Evolutionary conservation across 2,888 invertebrate species (phyloP).

Genomic region (Dromius quadrimaculatus): DNA sequence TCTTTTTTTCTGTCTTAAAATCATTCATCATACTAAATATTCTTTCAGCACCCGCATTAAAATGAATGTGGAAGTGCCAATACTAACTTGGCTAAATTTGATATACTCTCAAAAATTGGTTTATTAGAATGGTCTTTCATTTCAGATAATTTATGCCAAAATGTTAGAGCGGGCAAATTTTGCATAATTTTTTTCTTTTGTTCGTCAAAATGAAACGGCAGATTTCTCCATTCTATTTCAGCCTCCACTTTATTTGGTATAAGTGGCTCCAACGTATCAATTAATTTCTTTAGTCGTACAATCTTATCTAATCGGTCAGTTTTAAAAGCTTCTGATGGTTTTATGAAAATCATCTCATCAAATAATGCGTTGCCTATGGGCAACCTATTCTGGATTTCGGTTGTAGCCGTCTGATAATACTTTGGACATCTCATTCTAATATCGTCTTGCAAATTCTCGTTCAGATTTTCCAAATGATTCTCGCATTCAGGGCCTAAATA

Average conservation of each 20-base stretch:
- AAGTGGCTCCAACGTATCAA: neutral
- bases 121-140: neutral
- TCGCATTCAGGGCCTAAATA: slow-evolving; percentile 12
- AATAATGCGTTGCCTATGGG: neutral
- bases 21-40: neutral
- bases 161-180: neutral
- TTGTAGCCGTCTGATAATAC: slow-evolving; percentile 1
- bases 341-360: neutral
- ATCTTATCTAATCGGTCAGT: neutral
- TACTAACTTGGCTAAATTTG: slow-evolving; percentile 1
- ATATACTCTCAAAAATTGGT: neutral
- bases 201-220: neutral
- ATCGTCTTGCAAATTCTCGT: neutral
- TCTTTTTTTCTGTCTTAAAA: slow-evolving; percentile 18
- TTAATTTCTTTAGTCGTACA: neutral
- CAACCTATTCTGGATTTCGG: slow-evolving; percentile 15
- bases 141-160: slow-evolving; percentile 16
- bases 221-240: neutral
- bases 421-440: slow-evolving; percentile 1
- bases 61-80: neutral
- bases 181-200: neutral
- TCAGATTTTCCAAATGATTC: neutral
- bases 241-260: neutral
- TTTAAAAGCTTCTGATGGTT: neutral
- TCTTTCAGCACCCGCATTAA: neutral